Evolutionary conservation across 1,140 invertebrate genomes (phyloP).

Genomic region (Scaptomyza hsui): DNA sequence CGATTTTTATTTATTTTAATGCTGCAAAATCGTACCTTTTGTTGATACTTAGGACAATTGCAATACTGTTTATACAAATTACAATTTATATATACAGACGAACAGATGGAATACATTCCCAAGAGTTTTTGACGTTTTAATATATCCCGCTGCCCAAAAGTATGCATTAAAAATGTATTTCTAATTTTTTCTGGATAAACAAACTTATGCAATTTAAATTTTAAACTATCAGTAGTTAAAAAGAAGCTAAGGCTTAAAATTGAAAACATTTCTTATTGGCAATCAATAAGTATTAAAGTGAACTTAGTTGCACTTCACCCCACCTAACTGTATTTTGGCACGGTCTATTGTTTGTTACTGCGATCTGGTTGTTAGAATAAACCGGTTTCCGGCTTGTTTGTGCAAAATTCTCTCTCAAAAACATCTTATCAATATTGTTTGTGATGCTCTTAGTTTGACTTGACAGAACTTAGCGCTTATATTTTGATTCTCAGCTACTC

Average conservation of each 20-base stretch:
- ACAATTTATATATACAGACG: too few relatives aligned
- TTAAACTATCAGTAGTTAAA: neutral
- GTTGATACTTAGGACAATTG: too few relatives aligned
- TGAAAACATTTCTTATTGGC: neutral
- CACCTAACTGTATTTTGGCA: neutral
- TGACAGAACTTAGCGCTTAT: slow-evolving; percentile 1
- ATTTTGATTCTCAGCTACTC: neutral
- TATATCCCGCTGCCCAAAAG: neutral
- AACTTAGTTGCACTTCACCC: neutral
- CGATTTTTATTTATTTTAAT: too few relatives aligned
- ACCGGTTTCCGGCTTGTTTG: slow-evolving; percentile 30
- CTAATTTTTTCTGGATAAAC: too few relatives aligned
- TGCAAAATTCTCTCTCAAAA: slow-evolving; percentile 19
- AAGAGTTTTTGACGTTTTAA: too few relatives aligned
- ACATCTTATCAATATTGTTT: slow-evolving; percentile 40
- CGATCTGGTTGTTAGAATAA: neutral
- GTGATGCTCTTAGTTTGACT: slow-evolving; percentile 4
- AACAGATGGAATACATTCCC: too few relatives aligned
- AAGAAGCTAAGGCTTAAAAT: neutral
- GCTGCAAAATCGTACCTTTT: too few relatives aligned
- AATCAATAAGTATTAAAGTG: neutral
- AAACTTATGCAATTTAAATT: neutral
- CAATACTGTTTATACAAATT: too few relatives aligned
- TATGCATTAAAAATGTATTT: too few relatives aligned
- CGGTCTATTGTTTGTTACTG: neutral